Conservation (phyloP, 2,797 vertebrate species). For the Eupleurogrammus muticus region DNA sequence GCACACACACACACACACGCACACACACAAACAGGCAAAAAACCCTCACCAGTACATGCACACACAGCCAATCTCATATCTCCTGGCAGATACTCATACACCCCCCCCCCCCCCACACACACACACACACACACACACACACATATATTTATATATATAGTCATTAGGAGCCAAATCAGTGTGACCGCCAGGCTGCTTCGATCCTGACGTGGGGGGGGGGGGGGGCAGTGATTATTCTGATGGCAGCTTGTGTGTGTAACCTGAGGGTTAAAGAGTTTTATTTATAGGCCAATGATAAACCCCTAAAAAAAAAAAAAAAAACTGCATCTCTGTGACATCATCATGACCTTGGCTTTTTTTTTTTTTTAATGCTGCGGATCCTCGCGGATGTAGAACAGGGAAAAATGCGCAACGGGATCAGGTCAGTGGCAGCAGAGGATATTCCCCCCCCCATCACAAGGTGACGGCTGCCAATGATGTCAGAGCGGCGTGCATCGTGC, state of each 20-base stretch:
- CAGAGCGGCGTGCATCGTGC: slow-evolving; percentile 43
- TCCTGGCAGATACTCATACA: slow-evolving; percentile 66
- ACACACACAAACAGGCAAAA: slow-evolving; percentile 8
- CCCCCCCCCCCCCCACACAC: slow-evolving; percentile 67
- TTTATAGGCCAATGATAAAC: slow-evolving; percentile 53
- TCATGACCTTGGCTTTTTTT: slow-evolving; percentile 69
- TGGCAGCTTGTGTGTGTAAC: slow-evolving; percentile 47
- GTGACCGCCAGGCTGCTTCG: slow-evolving; percentile 53
- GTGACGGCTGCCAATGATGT: slow-evolving; percentile 71
- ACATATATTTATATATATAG: slow-evolving; percentile 17
- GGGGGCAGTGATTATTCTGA: slow-evolving; percentile 64
- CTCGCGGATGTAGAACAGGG: slow-evolving; percentile 24
- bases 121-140: slow-evolving; percentile 50
- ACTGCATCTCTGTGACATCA: slow-evolving; percentile 61
- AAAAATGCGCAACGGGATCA: slow-evolving; percentile 35
- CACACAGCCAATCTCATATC: slow-evolving; percentile 53
- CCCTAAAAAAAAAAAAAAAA: too few species aligned
- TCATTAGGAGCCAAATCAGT: slow-evolving; percentile 34
- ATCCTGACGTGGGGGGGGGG: slow-evolving; percentile 52
- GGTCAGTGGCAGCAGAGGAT: slow-evolving; percentile 46
- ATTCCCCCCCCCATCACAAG: slow-evolving; percentile 32
- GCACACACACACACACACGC: slow-evolving; percentile 14
- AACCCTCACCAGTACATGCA: slow-evolving; percentile 29
- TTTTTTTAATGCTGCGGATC: slow-evolving; percentile 39
- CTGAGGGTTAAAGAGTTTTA: slow-evolving; percentile 43